These are phyloP conservation scores for Hyposoter didymator DNA, from an alignment of 2,888 invertebrate species.

Conservation along the genomic window DNA sequence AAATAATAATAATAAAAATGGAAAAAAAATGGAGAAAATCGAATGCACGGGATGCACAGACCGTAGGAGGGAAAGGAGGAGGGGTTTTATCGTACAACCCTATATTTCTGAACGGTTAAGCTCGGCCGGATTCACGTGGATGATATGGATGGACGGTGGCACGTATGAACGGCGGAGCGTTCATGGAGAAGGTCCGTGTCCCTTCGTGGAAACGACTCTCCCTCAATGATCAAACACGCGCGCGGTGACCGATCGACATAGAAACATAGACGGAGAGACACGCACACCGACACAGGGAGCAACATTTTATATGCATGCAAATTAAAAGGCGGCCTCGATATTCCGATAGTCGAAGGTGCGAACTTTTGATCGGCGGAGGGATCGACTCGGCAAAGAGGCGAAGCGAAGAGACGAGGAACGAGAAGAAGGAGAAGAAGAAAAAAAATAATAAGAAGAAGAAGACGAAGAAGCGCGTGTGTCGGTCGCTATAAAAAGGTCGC, in stretches of 20 bases:
- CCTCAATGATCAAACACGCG: slow-evolving; percentile 3
- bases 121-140: slow-evolving; percentile 11
- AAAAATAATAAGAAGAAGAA: not conserved
- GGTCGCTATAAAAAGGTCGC: not conserved
- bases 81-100: not conserved
- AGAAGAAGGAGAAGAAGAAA: slow-evolving; percentile 5
- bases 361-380: not conserved
- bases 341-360: slow-evolving; percentile 18
- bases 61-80: not conserved
- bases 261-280: not conserved
- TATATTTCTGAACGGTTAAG: slow-evolving; percentile 11
- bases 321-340: slow-evolving; percentile 8
- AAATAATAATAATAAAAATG: not conserved
- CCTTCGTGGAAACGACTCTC: slow-evolving; percentile 8
- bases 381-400: not conserved
- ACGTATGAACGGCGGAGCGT: slow-evolving; percentile 11
- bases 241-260: not conserved
- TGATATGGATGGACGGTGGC: slow-evolving; percentile 17
- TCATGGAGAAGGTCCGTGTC: slow-evolving; percentile 12
- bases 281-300: not conserved
- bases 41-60: not conserved
- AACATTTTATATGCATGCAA: not conserved
- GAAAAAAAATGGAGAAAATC: not conserved
- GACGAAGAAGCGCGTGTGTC: not conserved
- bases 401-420: not conserved